A percentile compares a stretch with the other conserved stretches of the same genome.
Conservation (phyloP, 2,113 vertebrate genomes). For the Equus przewalskii region DNA sequence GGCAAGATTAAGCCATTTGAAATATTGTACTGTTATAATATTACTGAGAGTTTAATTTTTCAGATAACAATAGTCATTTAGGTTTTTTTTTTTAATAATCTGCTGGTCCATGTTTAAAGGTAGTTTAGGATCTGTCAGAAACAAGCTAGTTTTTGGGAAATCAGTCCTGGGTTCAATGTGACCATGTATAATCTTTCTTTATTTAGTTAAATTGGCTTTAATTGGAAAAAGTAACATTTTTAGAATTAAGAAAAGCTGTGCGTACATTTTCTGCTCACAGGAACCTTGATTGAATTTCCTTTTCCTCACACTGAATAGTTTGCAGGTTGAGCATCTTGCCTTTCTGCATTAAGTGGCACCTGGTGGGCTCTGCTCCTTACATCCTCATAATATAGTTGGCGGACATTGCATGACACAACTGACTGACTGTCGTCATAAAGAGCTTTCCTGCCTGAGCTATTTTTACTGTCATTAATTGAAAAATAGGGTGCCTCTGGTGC, state of each 20-base stretch:
- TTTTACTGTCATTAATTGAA: slow-evolving; percentile 5
- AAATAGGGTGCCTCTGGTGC: background rate
- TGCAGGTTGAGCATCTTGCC: rapidly evolving
- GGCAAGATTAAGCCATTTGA: background rate
- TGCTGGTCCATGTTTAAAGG: background rate
- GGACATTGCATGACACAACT: background rate
- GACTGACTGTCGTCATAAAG: background rate
- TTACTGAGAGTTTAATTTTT: background rate
- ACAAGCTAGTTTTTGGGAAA: background rate
- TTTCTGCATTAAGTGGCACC: background rate
- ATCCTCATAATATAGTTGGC: background rate
- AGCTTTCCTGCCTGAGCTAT: background rate
- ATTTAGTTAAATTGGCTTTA: background rate
- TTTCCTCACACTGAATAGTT: background rate
- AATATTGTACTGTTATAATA: background rate
- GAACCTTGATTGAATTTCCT: background rate
- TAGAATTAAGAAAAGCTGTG: background rate
- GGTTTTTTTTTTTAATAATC: background rate
- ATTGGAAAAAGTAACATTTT: background rate
- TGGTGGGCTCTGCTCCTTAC: too few species aligned
- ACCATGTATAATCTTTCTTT: background rate
- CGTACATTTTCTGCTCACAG: background rate
- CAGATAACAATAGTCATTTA: background rate
- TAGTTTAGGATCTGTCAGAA: background rate
- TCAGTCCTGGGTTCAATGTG: background rate